These are phyloP conservation scores for Pygocentrus nattereri DNA, from an alignment of 2,797 vertebrate genomes.

Conservation along the genomic window DNA sequence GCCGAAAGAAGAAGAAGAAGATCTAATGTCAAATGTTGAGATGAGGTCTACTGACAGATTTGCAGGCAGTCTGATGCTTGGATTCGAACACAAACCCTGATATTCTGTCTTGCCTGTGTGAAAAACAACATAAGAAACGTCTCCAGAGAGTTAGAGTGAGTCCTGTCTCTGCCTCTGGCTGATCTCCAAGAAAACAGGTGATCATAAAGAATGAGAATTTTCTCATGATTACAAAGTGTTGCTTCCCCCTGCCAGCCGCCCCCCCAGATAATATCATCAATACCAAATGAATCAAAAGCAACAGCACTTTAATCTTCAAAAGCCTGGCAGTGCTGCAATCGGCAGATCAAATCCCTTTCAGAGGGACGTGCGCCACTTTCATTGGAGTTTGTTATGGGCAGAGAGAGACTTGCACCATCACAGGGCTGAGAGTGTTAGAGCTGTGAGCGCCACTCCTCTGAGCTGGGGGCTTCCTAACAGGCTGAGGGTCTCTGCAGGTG, in stretches of 20 bases:
- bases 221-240: conserved; percentile 2
- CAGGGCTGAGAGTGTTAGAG: neutral
- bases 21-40: no score
- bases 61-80: no score
- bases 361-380: conserved; percentile 44
- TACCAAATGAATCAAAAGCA: conserved; percentile 44
- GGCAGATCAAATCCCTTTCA: conserved; percentile 50
- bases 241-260: neutral
- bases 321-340: conserved; percentile 15
- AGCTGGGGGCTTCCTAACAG: conserved; percentile 67
- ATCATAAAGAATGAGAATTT: conserved; percentile 23
- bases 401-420: neutral
- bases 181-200: conserved; percentile 42
- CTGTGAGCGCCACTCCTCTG: conserved; percentile 44
- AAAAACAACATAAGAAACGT: no score
- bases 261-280: conserved; percentile 33
- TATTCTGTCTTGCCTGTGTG: no score
- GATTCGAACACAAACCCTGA: no score
- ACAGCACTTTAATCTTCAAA: conserved; percentile 55
- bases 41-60: no score
- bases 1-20: no score
- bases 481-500: conserved; percentile 68
- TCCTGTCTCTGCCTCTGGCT: conserved; percentile 12
- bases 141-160: no score
- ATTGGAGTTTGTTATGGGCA: conserved; percentile 25